Conservation (phyloP, 2,113 vertebrate genomes). For the Prietella phreatophila region DNA sequence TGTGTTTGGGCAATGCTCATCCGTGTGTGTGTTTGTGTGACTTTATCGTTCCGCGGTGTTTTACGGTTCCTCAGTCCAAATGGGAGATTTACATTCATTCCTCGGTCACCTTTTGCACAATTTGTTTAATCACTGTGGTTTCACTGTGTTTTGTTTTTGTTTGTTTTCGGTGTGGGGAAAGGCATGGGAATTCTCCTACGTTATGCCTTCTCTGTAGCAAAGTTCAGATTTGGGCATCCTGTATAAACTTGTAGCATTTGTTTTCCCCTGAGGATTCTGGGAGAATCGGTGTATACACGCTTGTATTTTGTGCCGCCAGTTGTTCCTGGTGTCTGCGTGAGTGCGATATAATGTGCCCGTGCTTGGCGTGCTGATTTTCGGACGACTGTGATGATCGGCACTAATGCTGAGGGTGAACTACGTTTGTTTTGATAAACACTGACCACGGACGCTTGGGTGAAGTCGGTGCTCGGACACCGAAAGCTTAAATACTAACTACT, state of each 20-base stretch:
- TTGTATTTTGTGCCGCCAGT: not conserved
- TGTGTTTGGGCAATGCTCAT: not conserved
- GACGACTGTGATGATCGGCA: conserved; percentile 26
- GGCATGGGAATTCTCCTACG: not conserved
- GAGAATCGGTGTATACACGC: not conserved
- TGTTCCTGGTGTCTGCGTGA: not conserved
- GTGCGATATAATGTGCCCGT: not conserved
- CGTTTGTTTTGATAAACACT: conserved; percentile 22
- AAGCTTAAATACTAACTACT: conserved; percentile 55
- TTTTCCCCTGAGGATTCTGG: not conserved
- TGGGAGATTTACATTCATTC: conserved; percentile 40
- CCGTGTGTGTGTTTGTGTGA: not conserved
- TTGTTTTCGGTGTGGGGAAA: not conserved
- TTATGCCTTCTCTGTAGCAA: conserved; percentile 11
- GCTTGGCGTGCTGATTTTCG: not conserved
- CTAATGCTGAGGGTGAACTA: not conserved
- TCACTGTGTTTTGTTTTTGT: not conserved
- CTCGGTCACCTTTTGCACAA: conserved; percentile 62
- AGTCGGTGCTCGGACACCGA: not conserved
- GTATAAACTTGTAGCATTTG: not conserved
- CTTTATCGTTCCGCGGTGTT: not conserved
- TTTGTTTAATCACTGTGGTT: conserved; percentile 50
- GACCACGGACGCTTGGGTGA: not conserved
- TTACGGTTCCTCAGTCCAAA: conserved; percentile 19
- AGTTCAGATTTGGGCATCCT: not conserved